These are phyloP conservation scores for Epinotia ramella DNA, from an alignment of 2,888 invertebrate genomes.

Conservation along the genomic window DNA sequence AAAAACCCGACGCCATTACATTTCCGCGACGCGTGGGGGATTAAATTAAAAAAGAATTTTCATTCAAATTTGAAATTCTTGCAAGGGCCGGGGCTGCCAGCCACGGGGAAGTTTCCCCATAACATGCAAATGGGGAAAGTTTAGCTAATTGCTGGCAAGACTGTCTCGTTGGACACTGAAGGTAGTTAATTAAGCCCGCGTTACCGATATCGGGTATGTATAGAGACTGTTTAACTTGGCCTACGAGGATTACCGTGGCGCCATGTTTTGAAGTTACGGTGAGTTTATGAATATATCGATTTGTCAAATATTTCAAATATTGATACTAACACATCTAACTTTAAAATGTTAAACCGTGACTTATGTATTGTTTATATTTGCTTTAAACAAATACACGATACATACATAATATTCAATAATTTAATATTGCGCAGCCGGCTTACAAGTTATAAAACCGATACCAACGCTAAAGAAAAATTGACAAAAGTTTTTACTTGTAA, in stretches of 20 bases:
- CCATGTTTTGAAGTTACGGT: not conserved
- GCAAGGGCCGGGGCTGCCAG: conserved; percentile 55
- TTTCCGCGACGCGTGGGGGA: conserved; percentile 46
- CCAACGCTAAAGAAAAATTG: too few relatives aligned
- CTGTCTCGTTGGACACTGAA: conserved; percentile 60
- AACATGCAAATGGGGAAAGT: conserved; percentile 82
- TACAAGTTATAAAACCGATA: too few relatives aligned
- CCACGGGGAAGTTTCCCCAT: conserved; percentile 71
- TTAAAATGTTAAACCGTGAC: too few relatives aligned
- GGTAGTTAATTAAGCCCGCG: conserved; percentile 65
- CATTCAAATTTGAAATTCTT: conserved; percentile 65
- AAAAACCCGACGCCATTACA: conserved; percentile 41
- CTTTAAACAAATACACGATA: too few relatives aligned
- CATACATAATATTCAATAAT: too few relatives aligned
- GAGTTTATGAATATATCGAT: not conserved
- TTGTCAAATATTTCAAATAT: not conserved
- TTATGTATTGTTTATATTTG: too few relatives aligned
- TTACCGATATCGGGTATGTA: conserved; percentile 53
- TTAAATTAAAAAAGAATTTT: conserved; percentile 71
- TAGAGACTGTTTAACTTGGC: conserved; percentile 12
- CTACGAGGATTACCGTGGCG: not conserved
- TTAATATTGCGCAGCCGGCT: too few relatives aligned
- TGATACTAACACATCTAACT: too few relatives aligned
- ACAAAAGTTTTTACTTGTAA: too few relatives aligned
- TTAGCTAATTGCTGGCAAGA: conserved; percentile 68